Base-by-base conservation (phyloP, 2,888 invertebrate genomes). In the Plagiodera versicolora region DNA sequence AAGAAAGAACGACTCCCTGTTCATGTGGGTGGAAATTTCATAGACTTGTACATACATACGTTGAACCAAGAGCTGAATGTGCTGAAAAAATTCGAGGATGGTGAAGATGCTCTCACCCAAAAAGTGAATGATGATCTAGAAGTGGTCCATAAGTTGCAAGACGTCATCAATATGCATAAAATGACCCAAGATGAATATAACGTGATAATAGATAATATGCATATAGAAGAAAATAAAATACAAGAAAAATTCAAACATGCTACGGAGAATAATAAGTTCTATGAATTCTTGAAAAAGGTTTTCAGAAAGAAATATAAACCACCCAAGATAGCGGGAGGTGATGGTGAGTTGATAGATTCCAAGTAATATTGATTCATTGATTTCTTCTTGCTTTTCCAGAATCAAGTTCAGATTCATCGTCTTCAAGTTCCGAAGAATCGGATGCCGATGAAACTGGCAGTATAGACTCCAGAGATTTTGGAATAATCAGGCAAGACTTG, bases 291-390 rank as follows among this genome's bases (percentile, higher is more conserved):
- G 45, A 84, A 86, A 17, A 87, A 89, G 72, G 92, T 95, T 57
- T 95, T 90, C 73, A 91, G 89, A 74, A 95, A 92, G 75, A 92
- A 91, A 73, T 91, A 89, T 72, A 89, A 89, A 64, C 85, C 88
- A 5, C 87, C 87, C 0, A 89, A 89, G 72, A 80, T 81, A 0
- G 80, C 74, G 51, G 83, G 80, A 50, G 84, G 83, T 4, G 83
- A 83, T 58, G 85, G 84, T 81, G 72, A 69, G 58, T 61, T 51
- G 6, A 9, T 2, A 32, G 6, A 2, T 10, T 35, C 39, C n/a
- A 6, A 39, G 10, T 16, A 2, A 39, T 39, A 39, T 2, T 39
- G 39, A 8, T n/a, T 39, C 24, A 24, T 6, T 24, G 6, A 24
- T 24, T 24, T 3, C 24, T 5, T 24, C 3, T 24, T 24, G 24